These are phyloP conservation scores for Clanis bilineata DNA, from an alignment of 2,888 invertebrate species.

Conservation along the genomic window DNA sequence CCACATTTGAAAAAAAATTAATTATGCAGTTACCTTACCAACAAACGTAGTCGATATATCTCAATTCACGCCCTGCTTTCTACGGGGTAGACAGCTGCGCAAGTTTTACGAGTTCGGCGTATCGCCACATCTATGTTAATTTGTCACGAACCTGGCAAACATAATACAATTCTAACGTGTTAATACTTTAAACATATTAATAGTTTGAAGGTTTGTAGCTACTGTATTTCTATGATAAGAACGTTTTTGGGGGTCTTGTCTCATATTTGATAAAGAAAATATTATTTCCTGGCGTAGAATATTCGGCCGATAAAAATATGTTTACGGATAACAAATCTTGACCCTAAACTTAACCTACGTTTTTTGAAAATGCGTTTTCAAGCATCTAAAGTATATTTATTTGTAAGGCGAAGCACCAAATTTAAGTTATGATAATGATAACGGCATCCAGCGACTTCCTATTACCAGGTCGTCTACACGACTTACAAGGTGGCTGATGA, in stretches of 20 bases:
- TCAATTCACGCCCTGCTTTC: conserved; percentile 7
- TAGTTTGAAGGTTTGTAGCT: background rate
- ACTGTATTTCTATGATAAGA: background rate
- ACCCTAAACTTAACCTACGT: too few relatives aligned
- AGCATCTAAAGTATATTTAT: too few relatives aligned
- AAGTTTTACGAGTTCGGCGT: background rate
- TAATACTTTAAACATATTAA: background rate
- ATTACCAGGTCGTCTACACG: too few relatives aligned
- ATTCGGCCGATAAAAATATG: too few relatives aligned
- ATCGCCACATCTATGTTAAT: conserved; percentile 10
- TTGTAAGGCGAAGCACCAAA: too few relatives aligned
- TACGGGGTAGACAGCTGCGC: conserved; percentile 6
- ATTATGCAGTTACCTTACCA: background rate
- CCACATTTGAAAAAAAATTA: background rate
- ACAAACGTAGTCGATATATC: conserved; percentile 1
- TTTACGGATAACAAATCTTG: too few relatives aligned
- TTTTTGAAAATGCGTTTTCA: too few relatives aligned
- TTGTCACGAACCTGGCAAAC: conserved; percentile 10
- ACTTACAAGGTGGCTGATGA: too few relatives aligned
- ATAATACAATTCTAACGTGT: background rate
- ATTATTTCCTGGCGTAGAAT: too few relatives aligned
- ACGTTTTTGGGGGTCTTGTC: background rate
- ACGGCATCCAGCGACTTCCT: too few relatives aligned
- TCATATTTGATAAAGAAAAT: background rate
- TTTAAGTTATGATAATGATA: too few relatives aligned